Base-by-base conservation (phyloP, 1,140 invertebrate species). In the Cryptotermes secundus region DNA sequence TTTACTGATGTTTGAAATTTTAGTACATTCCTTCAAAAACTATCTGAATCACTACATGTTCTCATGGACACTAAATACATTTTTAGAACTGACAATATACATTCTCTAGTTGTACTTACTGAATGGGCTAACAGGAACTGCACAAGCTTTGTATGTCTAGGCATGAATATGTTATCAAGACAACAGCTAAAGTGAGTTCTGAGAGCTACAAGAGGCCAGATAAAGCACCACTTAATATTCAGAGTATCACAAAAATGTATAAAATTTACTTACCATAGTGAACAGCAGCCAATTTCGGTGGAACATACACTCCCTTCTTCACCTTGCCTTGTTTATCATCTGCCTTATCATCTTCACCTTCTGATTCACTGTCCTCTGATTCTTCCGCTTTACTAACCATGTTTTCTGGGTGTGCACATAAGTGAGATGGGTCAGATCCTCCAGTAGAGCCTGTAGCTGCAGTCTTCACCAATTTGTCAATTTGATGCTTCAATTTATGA, bases 401-500 rank as follows among this genome's bases (percentile, higher is more conserved):
- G 86, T 95, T 95, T 83, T 94, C 93, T 38, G 96, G 96, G 92
- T 97, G 94, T 42, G 97, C 94, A 90, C 93, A 92, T 88, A 95
- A 97, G 84, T 93, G 91, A 85, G 94, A 93, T 45, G 97, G 96
- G 92, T 98, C 96, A 88, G 95, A 92, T 87, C 93, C 92, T 88
- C 92, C 92, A 81, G 87, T 79, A 86, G 80, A 82, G 79, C 88
- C 88, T 83, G 92, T 92, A 7, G 92, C 92, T 24, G 95, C 95
- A 84, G 93, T 94, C 89, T 96, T 97, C 3, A 99, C 94, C 84
- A 99, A 90, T 91, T 99, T 99, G 89, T 99, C 97, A 89, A 99
- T 97, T 92, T 99, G 97, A 91, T 99, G 98, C 89, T 98, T 97
- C 85, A 99, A 90, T 91, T 99, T 99, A 86, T 96, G 94, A 89